Conservation (phyloP, 2,888 invertebrate genomes). For the Diabrotica balteata region DNA sequence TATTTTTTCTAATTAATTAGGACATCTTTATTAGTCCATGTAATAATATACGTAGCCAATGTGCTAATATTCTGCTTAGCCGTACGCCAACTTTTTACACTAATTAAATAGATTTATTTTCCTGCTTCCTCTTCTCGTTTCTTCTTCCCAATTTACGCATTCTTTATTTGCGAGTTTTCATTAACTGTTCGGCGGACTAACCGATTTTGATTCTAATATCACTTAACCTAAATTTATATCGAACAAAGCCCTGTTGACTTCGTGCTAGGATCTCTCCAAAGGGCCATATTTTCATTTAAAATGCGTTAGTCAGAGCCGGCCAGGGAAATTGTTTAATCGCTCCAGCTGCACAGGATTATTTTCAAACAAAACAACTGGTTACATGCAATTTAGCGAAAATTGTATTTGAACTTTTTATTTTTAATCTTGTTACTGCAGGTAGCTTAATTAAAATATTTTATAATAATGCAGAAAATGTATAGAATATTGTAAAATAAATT, state of each 20-base stretch:
- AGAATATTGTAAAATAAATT: too few species aligned
- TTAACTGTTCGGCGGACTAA: slow-evolving; percentile 18
- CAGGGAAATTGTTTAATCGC: not conserved
- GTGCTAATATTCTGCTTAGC: not conserved
- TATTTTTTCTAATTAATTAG: too few species aligned
- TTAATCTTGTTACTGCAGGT: too few species aligned
- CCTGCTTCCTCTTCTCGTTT: not conserved
- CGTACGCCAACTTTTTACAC: not conserved
- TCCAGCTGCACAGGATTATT: too few species aligned
- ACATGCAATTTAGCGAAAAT: too few species aligned
- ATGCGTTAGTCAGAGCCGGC: not conserved
- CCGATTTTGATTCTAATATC: slow-evolving; percentile 20
- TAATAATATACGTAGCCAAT: not conserved
- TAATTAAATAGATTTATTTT: slow-evolving; percentile 9
- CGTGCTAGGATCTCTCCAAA: slow-evolving; percentile 19
- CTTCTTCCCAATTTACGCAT: slow-evolving; percentile 14
- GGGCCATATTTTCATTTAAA: slow-evolving; percentile 10
- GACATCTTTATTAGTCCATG: not conserved
- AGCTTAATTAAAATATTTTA: too few species aligned
- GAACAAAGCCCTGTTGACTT: slow-evolving; percentile 21
- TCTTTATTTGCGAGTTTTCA: slow-evolving; percentile 23
- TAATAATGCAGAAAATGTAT: too few species aligned
- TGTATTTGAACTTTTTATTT: too few species aligned
- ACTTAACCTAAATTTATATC: slow-evolving; percentile 27
- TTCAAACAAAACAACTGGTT: too few species aligned